Evolutionary conservation across 2,113 vertebrate genomes (phyloP), one percentile per base, ranked within the genome.

Genomic region (Leuciscus idus): DNA sequence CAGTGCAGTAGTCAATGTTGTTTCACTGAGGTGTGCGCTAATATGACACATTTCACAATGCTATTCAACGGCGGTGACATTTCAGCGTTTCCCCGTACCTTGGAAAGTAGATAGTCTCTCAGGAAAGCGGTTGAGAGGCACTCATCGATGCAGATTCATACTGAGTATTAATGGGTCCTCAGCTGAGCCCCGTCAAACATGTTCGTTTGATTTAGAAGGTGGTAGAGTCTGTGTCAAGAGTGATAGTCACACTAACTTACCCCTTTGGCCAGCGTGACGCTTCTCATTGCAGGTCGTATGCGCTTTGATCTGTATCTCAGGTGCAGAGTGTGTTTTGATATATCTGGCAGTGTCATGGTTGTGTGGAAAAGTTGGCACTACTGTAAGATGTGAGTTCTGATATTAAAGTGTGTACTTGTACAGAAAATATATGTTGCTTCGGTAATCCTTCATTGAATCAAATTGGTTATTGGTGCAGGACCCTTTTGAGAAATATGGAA

Each of bases 131-230:
- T 87, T 87, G 80, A 89, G 86, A 90, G 83, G 76, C 86, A 88
- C 86, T 90, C 55, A 90, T 55, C 30, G 33, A 86, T 90, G 89
- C 73, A 89, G 82, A 87, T 91, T 91, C 84, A 80, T 85, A 79
- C 89, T 85, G 88, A 68, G 80, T 84, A 52, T 28, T 81, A 92
- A 91, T 91, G 88, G 86, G 79, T 86, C 61, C 70, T 73, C 79
- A 85, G 86, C 88, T 84, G 82, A 46, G 64, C 70, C 70, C 85
- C 21, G 77, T 89, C 68, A 66, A 79, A 39, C 66, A 55, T 78
- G 80, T 72, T 87, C 8, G 50, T 85, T 76, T 84, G 76, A 87
- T 88, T 86, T 86, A 64, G 43, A 75, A 87, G 59, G 13, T 43
- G 39, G 50, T 85, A 50, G 76, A 78, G 85, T 23, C 55, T 73